Conservation (phyloP, 2,888 invertebrate genomes). For the Branchellion lobata region DNA sequence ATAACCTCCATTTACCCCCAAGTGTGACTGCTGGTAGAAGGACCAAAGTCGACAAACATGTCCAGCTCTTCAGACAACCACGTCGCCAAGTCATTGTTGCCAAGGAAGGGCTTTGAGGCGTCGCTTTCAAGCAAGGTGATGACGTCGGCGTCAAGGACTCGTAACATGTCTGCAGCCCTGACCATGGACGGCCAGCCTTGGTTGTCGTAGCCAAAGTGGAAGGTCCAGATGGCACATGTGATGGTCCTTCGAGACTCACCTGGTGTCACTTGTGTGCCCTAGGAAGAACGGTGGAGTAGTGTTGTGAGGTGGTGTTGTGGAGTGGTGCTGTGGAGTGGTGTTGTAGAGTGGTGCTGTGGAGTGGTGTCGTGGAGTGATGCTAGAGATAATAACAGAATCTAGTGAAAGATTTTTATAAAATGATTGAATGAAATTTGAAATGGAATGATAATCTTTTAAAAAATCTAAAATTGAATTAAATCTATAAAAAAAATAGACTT, state of each 20-base stretch:
- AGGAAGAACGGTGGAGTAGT: background rate
- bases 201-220: constrained; percentile 63
- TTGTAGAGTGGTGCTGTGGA: background rate
- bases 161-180: constrained; percentile 57
- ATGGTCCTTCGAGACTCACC: constrained; percentile 54
- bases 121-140: constrained; percentile 62
- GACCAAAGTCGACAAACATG: constrained; percentile 63
- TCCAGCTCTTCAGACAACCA: constrained; percentile 61
- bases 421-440: background rate
- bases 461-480: too few relatives aligned
- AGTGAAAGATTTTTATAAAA: background rate
- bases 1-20: constrained; percentile 59
- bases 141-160: constrained; percentile 61
- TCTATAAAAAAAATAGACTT: background rate
- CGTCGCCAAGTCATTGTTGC: constrained; percentile 62
- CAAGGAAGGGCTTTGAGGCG: constrained; percentile 63
- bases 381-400: background rate
- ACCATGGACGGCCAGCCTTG: constrained; percentile 62
- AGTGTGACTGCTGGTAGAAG: constrained; percentile 62
- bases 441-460: background rate
- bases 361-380: background rate
- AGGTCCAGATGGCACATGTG: constrained; percentile 62
- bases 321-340: background rate
- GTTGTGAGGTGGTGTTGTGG: background rate
- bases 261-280: background rate